phyloP scores from a whole-genome alignment of 2,113 vertebrate species.

The Elaphurus davidianus region DNA sequence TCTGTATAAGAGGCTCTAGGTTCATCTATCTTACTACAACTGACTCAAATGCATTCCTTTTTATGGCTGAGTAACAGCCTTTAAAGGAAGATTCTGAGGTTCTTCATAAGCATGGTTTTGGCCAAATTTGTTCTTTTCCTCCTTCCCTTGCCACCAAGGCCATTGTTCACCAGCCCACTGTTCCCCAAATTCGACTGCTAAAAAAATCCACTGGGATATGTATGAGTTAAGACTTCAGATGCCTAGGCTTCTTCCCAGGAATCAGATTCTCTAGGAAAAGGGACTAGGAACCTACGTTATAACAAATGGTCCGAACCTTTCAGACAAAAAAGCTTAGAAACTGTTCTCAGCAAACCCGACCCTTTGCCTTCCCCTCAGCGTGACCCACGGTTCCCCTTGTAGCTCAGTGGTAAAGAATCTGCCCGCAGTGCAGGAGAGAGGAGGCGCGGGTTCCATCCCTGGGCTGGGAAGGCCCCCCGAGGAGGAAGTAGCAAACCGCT shows the following conservation, averaged over 20 bases:
- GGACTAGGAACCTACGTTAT: background rate
- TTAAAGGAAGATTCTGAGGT: background rate
- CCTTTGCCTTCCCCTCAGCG: background rate
- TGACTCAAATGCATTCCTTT: background rate
- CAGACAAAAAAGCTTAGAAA: background rate
- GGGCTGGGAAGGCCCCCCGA: background rate
- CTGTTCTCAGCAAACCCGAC: background rate
- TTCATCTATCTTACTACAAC: background rate
- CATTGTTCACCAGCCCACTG: too few relatives aligned
- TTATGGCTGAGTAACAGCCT: background rate
- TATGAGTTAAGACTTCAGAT: background rate
- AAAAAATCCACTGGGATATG: background rate
- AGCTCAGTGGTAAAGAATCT: background rate
- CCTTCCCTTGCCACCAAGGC: background rate
- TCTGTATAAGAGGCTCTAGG: background rate
- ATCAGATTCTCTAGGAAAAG: background rate
- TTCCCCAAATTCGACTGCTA: background rate
- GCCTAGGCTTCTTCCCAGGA: background rate
- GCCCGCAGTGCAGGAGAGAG: background rate
- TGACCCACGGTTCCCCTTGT: background rate
- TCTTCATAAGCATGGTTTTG: background rate
- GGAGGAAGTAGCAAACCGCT: background rate
- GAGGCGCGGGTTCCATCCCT: rapidly evolving
- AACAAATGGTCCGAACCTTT: background rate
- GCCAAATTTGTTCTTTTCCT: background rate